Evolutionary conservation across 2,888 invertebrate species (phyloP), one percentile per base, ranked within the genome.

Genomic region (Liodrosophila aerea): DNA sequence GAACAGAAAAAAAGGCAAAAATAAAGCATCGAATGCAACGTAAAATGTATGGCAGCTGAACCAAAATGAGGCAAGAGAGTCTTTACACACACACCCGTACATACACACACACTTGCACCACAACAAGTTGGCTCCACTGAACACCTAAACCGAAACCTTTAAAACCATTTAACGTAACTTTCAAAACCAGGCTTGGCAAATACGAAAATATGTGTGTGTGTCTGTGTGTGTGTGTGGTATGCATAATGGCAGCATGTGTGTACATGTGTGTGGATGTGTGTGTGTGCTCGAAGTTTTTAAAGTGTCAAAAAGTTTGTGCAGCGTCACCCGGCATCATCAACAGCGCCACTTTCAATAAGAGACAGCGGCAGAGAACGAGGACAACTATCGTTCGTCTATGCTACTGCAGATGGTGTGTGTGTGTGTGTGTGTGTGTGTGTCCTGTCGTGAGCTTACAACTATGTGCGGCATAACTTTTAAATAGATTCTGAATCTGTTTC

Each of bases 291-390:
- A 69, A 76, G 76, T 74, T 74, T 76, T 73, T 69, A 76, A 73
- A 74, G 76, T 74, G 74, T 76, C 76, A 73, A 69, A 74, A 74
- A 74, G 73, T 74, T 74, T 70, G 45, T 45, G 72, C 62, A 76
- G 52, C 60, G 69, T 69, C 76, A 76, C 69, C 75, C 62, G 47
- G 64, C 69, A 68, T 68, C 72, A 72, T 66, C 75, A 75, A 53
- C 75, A 72, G 71, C 54, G 71, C 63, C 73, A 71, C 73, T 71
- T 73, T 61, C 72, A 50, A 51, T 65, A 18, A 18, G 27, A 47
- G 30, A 7, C 18, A 18, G 30, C 27, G n/a, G 15, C 7, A 11
- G 18, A 18, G 9, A 9, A 9, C 4, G 16, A 18, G 31, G 8
- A 12, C 9, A n/a, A 22, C 18, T 27, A 41, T 9, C 29, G 7